A percentile compares a stretch with the other conserved stretches of the same genome.
Conservation (phyloP, 2,797 vertebrate genomes). For the Linurgus olivaceus region DNA sequence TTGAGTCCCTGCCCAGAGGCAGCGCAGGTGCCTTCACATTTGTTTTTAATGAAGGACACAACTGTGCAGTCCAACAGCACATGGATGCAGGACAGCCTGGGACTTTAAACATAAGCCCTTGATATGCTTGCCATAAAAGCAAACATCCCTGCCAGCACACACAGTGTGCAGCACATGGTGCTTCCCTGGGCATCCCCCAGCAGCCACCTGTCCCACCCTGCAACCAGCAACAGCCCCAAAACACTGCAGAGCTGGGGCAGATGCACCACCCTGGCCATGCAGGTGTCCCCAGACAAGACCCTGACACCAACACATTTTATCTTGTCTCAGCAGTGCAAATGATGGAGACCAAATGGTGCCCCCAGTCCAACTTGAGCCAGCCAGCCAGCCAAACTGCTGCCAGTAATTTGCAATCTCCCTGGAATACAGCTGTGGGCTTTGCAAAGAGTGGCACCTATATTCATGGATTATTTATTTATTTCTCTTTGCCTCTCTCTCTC, state of each 20-base stretch:
- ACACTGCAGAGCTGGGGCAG: background rate
- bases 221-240: background rate
- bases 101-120: background rate
- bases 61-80: background rate
- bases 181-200: background rate
- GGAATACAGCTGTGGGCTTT: background rate
- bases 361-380: background rate
- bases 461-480: background rate
- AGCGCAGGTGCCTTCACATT: background rate
- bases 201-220: background rate
- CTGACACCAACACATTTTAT: fast-evolving
- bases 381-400: fast-evolving
- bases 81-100: background rate
- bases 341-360: background rate
- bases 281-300: background rate
- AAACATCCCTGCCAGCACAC: background rate
- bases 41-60: background rate
- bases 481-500: background rate
- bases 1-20: background rate
- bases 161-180: fast-evolving
- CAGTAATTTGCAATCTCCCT: background rate
- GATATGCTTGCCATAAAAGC: background rate
- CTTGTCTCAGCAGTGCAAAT: background rate
- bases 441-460: background rate
- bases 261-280: background rate